phyloP scores from a whole-genome alignment of 2,113 vertebrate species.

The Callocephalon fimbriatum region DNA sequence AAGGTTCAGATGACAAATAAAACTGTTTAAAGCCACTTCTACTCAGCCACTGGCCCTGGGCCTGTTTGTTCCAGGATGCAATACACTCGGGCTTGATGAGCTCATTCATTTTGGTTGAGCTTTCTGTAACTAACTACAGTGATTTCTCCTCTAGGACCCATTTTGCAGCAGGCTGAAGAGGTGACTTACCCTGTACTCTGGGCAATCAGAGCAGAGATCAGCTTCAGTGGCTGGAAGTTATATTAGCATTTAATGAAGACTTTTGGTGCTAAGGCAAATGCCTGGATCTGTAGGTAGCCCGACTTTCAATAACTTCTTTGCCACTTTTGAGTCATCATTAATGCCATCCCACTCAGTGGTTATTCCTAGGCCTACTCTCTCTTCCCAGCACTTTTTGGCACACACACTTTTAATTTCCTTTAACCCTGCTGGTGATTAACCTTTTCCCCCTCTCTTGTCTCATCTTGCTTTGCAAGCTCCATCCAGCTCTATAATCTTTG shows the following conservation, averaged over 20 bases:
- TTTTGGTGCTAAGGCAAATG: not conserved
- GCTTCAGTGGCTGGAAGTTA: not conserved
- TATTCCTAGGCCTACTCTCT: not conserved
- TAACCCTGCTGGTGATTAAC: not conserved
- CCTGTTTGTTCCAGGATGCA: not conserved
- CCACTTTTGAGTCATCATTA: slow-evolving; percentile 38
- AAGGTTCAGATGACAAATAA: not conserved
- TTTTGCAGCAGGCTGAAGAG: not conserved
- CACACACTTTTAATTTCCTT: not conserved
- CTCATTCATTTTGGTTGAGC: not conserved
- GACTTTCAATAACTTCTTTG: not conserved
- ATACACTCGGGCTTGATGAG: fast-evolving
- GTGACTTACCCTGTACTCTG: not conserved
- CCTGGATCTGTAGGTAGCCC: not conserved
- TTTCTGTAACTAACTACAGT: not conserved
- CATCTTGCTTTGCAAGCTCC: not conserved
- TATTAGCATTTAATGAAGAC: not conserved
- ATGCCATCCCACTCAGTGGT: slow-evolving; percentile 15
- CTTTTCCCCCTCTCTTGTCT: not conserved
- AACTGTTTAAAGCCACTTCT: not conserved
- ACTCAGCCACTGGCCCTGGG: not conserved
- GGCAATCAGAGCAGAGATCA: not conserved
- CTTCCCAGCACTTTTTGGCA: not conserved
- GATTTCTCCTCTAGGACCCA: not conserved
- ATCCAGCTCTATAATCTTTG: not conserved